Evolutionary conservation across 1,140 invertebrate genomes (phyloP).

Genomic region (Melitaea cinxia): DNA sequence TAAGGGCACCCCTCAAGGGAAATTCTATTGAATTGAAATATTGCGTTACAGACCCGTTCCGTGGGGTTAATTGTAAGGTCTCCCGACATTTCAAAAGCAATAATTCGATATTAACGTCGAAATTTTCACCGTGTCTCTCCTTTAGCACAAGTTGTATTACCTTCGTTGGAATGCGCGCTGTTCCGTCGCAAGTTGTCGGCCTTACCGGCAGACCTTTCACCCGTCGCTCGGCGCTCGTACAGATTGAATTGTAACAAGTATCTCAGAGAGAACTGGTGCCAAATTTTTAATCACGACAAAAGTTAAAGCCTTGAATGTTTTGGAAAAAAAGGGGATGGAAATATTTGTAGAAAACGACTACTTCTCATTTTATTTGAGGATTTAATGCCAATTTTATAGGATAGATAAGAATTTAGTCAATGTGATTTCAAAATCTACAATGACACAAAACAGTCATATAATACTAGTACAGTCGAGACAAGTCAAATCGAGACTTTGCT

Average conservation of each 20-base stretch:
- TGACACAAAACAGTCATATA: too few relatives aligned
- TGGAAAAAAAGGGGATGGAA: background rate
- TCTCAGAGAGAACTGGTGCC: background rate
- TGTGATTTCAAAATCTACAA: too few relatives aligned
- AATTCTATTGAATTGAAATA: too few relatives aligned
- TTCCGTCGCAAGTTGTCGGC: slow-evolving; percentile 14
- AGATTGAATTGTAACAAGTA: background rate
- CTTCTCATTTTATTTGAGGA: too few relatives aligned
- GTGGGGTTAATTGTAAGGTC: too few relatives aligned
- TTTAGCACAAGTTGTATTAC: background rate
- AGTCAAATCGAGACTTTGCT: too few relatives aligned
- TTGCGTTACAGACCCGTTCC: too few relatives aligned
- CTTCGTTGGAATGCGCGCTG: slow-evolving; percentile 9
- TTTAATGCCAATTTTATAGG: too few relatives aligned
- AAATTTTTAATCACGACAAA: background rate
- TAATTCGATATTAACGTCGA: background rate
- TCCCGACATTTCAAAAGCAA: background rate
- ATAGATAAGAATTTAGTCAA: too few relatives aligned
- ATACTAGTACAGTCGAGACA: too few relatives aligned
- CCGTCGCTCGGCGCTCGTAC: slow-evolving; percentile 2
- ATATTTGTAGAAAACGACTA: too few relatives aligned
- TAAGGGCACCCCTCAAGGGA: too few relatives aligned
- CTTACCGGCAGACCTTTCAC: slow-evolving; percentile 28
- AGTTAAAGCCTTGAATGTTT: background rate
- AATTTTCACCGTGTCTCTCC: background rate